phyloP scores from a whole-genome alignment of 1,140 invertebrate species.

The Drosophila carrolli region DNA sequence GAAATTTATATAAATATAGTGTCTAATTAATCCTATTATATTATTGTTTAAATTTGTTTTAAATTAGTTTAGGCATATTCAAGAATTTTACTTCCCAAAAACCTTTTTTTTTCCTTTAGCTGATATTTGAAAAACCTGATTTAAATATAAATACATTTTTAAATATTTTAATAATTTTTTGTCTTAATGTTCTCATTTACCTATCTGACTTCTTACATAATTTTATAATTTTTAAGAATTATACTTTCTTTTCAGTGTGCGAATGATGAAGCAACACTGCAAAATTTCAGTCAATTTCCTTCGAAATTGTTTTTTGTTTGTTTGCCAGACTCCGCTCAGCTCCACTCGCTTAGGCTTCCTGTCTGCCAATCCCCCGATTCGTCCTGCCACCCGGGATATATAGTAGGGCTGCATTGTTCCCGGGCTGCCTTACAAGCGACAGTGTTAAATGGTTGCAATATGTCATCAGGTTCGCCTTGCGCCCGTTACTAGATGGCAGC shows the following conservation, averaged over 20 bases:
- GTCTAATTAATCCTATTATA: no score
- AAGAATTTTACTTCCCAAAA: no score
- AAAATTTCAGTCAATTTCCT: conserved; percentile 83
- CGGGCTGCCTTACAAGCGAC: conserved; percentile 72
- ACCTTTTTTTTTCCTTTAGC: no score
- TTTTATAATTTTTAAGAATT: no score
- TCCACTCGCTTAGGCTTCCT: conserved; percentile 64
- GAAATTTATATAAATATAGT: no score
- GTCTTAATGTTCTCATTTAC: no score
- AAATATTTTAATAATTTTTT: no score
- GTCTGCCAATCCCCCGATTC: conserved; percentile 29
- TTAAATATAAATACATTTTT: no score
- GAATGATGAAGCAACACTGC: conserved; percentile 81
- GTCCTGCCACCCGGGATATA: conserved; percentile 13
- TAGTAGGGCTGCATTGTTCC: conserved; percentile 65
- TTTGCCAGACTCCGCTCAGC: conserved; percentile 65
- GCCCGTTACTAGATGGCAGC: conserved; percentile 69
- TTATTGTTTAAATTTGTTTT: no score
- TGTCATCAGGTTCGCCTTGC: conserved; percentile 76
- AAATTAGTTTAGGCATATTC: no score
- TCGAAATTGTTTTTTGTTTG: conserved; percentile 82
- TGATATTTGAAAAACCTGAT: no score
- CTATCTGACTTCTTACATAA: no score
- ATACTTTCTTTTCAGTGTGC: neutral
- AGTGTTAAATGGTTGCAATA: conserved; percentile 84